Conservation (phyloP, 2,113 vertebrate species). For the Ceyx cyanopectus region DNA sequence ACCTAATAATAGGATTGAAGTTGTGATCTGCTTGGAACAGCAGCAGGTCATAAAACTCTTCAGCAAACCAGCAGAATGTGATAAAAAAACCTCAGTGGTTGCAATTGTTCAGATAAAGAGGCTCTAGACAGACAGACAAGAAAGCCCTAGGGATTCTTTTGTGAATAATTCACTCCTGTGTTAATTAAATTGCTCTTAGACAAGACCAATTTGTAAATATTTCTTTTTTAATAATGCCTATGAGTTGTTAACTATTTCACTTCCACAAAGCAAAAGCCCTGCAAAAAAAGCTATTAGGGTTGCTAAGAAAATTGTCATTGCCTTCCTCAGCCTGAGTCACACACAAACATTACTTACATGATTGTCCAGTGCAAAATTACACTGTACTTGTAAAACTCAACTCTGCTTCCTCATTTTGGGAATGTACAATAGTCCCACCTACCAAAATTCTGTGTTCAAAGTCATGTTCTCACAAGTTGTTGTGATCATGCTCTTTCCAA, state of each 20-base stretch:
- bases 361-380: not conserved
- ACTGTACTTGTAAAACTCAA: not conserved
- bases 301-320: not conserved
- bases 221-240: not conserved
- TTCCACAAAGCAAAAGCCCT: not conserved
- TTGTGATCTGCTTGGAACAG: not conserved
- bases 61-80: not conserved
- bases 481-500: not conserved
- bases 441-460: not conserved
- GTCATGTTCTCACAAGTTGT: not conserved
- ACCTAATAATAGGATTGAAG: not conserved
- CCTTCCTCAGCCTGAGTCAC: not conserved
- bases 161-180: not conserved
- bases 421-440: not conserved
- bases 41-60: not conserved
- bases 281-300: not conserved
- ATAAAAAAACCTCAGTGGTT: not conserved
- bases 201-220: not conserved
- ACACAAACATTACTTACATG: fast-evolving
- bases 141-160: not conserved
- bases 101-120: not conserved
- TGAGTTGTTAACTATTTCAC: not conserved
- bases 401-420: not conserved
- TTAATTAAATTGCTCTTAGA: not conserved
- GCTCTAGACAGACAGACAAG: not conserved